Evolutionary conservation across 2,113 vertebrate species (phyloP), one percentile per base, ranked within the genome.

Genomic region (Sminthopsis crassicaudata): DNA sequence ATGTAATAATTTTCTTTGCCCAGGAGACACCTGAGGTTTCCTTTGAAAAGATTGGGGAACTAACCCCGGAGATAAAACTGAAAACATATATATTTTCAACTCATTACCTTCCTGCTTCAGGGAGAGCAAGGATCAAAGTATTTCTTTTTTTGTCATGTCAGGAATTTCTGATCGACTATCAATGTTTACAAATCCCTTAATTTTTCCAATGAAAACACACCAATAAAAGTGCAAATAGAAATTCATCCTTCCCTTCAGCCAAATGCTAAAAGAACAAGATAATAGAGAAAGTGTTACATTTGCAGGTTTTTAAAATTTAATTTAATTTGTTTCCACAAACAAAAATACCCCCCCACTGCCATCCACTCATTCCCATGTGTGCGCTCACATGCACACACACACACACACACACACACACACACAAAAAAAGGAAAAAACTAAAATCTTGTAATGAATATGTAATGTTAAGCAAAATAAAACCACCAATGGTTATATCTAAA

Each of bases 1-100:
- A 96, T 95, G 94, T 98, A 98, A 98, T 98, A 98, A 98, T 98
- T 98, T 98, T 97, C 96, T 98, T 97, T 95, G 92, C 96, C 98
- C 97, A 95, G 55, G 98, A 97, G 98, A 97, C 94, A 96, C 91
- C 96, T 97, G 97, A 98, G 96, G 97, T 97, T 97, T 97, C 97
- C 93, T 98, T 98, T 98, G 97, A 98, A 98, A 97, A 98, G 97
- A 97, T 96, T 97, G 98, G 93, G 94, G 24, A 88, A 95, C 92
- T 96, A 95, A 91, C 94, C 95, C 95, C 96, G 97, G 42, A 97
- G 90, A 90, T 96, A 89, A 96, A 97, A 97, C 90, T 89, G 93
- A 84, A 92, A 53, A 9, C 16, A 42, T 50, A 90, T 42, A 91
- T 55, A 46, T 14, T 93, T 91, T 95, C 60, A 93, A 92, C 55